phyloP scores from a whole-genome alignment of 2,113 vertebrate species.

The Melanocharis versteri region DNA sequence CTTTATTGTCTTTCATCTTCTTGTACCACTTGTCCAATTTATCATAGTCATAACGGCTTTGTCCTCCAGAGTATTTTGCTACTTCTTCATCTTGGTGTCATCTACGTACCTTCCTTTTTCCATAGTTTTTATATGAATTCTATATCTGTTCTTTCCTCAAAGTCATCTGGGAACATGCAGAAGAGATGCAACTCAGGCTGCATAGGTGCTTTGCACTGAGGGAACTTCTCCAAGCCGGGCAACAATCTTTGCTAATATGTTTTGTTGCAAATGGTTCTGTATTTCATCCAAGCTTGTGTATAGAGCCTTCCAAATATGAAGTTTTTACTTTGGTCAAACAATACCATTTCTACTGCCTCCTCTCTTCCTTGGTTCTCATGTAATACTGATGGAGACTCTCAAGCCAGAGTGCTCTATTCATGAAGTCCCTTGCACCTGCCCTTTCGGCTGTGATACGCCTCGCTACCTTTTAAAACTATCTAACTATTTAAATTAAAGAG shows the following conservation, averaged over 20 bases:
- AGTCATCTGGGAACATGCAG: neutral
- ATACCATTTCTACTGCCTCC: neutral
- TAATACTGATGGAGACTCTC: neutral
- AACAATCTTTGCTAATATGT: neutral
- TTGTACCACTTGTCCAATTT: neutral
- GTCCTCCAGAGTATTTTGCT: neutral
- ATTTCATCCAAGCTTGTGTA: neutral
- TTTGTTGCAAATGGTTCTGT: neutral
- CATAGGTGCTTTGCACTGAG: neutral
- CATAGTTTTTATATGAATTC: neutral
- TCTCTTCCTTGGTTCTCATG: neutral
- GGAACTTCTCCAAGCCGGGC: neutral
- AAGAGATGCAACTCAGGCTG: neutral
- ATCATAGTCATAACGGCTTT: neutral
- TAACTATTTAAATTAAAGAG: neutral
- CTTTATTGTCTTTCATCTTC: neutral
- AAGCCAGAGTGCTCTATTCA: neutral
- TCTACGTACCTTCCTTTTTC: rapidly evolving
- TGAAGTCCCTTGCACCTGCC: neutral
- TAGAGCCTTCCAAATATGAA: neutral
- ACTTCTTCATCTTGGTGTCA: slow-evolving; percentile 10
- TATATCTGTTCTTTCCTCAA: neutral
- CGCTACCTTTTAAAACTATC: neutral
- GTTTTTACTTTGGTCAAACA: neutral
- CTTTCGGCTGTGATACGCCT: neutral